Conservation (phyloP, 53 echinoderm and acorn worm genomes). For the Stichopus horrens region DNA sequence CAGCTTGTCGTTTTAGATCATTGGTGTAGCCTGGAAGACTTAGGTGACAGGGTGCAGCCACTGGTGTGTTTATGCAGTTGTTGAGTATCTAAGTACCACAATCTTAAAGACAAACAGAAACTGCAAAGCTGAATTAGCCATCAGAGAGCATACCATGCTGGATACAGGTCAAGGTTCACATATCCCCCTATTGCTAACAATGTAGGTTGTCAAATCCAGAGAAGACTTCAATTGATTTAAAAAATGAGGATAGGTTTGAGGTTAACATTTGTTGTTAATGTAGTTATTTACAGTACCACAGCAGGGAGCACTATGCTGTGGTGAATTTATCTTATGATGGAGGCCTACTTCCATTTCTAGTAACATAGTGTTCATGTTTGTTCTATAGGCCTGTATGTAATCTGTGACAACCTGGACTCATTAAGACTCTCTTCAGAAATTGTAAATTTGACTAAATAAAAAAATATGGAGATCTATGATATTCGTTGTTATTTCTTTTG, state of each 20-base stretch:
- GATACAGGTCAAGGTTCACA: conserved; percentile 12
- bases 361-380: too few species aligned
- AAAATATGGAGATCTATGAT: too few species aligned
- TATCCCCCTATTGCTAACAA: conserved; percentile 5
- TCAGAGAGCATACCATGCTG: background rate
- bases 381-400: too few species aligned
- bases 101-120: conserved; percentile 31
- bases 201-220: background rate
- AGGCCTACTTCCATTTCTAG: too few species aligned
- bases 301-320: background rate
- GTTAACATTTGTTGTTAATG: background rate
- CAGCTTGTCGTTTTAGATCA: conserved; percentile 26
- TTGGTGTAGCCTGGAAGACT: too few species aligned
- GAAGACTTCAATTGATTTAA: background rate
- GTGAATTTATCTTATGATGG: too few species aligned
- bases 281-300: background rate
- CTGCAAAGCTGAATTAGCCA: background rate
- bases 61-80: conserved; percentile 40
- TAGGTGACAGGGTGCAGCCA: conserved; percentile 13
- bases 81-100: conserved; percentile 31
- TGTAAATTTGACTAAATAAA: too few species aligned
- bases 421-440: too few species aligned
- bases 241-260: background rate
- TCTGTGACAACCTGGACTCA: too few species aligned
- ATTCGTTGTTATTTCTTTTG: too few species aligned